Evolutionary conservation across 2,113 vertebrate genomes (phyloP).

Genomic region (Sorex araneus): DNA sequence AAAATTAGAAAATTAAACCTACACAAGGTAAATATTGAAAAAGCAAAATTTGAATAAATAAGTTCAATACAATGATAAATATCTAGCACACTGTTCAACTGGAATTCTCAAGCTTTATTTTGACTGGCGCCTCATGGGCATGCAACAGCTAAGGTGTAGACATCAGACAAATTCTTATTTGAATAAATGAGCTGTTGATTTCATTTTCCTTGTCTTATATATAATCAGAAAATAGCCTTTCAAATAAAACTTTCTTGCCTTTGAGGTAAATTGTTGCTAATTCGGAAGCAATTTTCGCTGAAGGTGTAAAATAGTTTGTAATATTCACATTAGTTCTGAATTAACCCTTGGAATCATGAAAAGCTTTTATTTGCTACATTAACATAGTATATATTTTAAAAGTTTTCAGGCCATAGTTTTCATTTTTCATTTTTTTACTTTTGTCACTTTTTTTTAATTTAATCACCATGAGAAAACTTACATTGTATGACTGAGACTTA

Average conservation of each 20-base stretch:
- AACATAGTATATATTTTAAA: not conserved
- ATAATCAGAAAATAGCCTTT: not conserved
- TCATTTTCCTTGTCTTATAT: not conserved
- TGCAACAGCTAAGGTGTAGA: not conserved
- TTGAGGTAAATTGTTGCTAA: not conserved
- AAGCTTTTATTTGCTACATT: not conserved
- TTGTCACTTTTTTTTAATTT: too few relatives aligned
- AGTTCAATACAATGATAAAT: not conserved
- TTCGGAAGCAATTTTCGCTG: not conserved
- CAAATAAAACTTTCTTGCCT: not conserved
- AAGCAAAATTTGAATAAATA: conserved; percentile 12
- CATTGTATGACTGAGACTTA: too few relatives aligned
- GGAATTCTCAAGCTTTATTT: not conserved
- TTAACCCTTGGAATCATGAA: not conserved
- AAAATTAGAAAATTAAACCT: conserved; percentile 56
- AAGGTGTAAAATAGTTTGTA: not conserved
- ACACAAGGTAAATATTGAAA: conserved; percentile 41
- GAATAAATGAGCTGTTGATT: not conserved
- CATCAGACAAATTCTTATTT: not conserved
- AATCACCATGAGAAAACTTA: too few relatives aligned
- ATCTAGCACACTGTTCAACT: not conserved
- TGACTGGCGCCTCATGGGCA: not conserved
- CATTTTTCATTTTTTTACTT: not conserved
- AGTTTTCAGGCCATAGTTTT: not conserved
- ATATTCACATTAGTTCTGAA: not conserved